Conservation (phyloP, 2,113 vertebrate species). For the Nerophis ophidion region DNA sequence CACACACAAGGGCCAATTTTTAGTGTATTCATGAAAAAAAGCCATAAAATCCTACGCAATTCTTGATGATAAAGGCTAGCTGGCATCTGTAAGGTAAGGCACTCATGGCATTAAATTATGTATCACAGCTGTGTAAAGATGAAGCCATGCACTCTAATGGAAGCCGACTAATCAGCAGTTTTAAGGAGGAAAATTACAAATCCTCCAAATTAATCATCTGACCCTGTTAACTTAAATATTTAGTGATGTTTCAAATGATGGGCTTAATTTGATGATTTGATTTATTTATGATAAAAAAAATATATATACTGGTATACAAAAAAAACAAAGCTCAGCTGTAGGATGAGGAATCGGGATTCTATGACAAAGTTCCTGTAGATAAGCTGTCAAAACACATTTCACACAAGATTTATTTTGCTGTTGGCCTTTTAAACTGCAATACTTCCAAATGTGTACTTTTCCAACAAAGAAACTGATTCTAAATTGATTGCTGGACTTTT, state of each 20-base stretch:
- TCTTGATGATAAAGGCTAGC: slow-evolving; percentile 9
- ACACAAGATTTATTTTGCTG: slow-evolving; percentile 31
- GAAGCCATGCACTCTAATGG: slow-evolving; percentile 56
- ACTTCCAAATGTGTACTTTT: slow-evolving; percentile 22
- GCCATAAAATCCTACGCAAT: background rate
- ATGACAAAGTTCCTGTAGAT: slow-evolving; percentile 15
- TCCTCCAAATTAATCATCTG: background rate
- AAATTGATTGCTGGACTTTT: background rate
- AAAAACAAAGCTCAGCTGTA: slow-evolving; percentile 12
- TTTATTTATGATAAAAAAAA: slow-evolving; percentile 6
- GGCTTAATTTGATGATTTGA: slow-evolving; percentile 7
- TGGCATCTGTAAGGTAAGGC: slow-evolving; percentile 63
- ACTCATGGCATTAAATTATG: slow-evolving; percentile 67
- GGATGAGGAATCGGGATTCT: slow-evolving; percentile 24
- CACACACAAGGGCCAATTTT: no score
- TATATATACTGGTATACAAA: background rate
- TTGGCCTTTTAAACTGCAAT: slow-evolving; percentile 6
- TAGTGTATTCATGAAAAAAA: background rate
- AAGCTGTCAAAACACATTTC: slow-evolving; percentile 39
- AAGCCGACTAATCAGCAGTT: slow-evolving; percentile 63
- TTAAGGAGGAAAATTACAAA: slow-evolving; percentile 65
- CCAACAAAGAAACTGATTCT: slow-evolving; percentile 11
- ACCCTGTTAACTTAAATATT: slow-evolving; percentile 13
- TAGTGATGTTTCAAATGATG: slow-evolving; percentile 17
- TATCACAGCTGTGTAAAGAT: slow-evolving; percentile 66